Evolutionary conservation across 2,888 invertebrate species (phyloP).

Genomic region (Stictocephala bisonia): DNA sequence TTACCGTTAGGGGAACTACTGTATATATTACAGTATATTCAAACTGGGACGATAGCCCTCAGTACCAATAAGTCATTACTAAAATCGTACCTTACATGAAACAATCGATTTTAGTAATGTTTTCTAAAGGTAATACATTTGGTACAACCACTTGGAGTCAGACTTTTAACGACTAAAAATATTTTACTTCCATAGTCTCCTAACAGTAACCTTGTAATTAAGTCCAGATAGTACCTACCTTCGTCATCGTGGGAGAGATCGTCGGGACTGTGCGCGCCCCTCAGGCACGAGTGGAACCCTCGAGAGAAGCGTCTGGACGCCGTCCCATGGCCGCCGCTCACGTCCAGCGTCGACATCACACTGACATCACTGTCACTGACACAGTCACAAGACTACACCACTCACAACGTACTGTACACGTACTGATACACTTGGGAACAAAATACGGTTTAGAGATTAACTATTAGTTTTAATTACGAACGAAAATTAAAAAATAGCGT

Average conservation of each 20-base stretch:
- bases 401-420: background rate
- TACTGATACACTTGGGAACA: background rate
- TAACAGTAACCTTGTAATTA: too few species aligned
- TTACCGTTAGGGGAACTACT: too few species aligned
- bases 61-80: too few species aligned
- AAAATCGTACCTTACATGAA: too few species aligned
- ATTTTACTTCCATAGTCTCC: too few species aligned
- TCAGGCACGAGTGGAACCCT: conserved; percentile 76
- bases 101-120: too few species aligned
- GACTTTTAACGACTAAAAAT: too few species aligned
- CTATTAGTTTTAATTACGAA: too few species aligned
- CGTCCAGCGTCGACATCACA: background rate
- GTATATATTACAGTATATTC: too few species aligned
- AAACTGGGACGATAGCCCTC: too few species aligned
- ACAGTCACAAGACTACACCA: conserved; percentile 42
- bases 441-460: background rate
- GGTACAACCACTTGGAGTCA: too few species aligned
- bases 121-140: too few species aligned
- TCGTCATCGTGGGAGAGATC: conserved; percentile 57
- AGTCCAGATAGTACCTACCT: conserved; percentile 43
- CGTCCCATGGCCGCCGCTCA: conserved; percentile 31
- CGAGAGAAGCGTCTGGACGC: conserved; percentile 68
- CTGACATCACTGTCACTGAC: conserved; percentile 53
- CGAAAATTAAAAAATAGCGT: background rate
- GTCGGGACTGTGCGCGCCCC: conserved; percentile 68